Evolutionary conservation across 2,797 vertebrate genomes (phyloP), one percentile per base, ranked within the genome.

Genomic region (Garrulus glandarius): DNA sequence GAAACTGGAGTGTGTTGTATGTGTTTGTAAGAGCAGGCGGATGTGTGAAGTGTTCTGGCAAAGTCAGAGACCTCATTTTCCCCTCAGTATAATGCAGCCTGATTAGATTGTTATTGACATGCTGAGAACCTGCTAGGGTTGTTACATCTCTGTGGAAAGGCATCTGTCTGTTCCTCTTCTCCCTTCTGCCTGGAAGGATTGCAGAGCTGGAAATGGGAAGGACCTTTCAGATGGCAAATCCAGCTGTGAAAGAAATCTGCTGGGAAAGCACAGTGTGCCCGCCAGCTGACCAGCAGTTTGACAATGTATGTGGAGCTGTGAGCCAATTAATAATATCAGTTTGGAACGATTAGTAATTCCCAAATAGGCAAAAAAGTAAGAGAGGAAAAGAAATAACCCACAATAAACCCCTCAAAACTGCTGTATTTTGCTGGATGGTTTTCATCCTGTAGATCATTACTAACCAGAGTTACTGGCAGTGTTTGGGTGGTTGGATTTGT

Each of bases 91-190:
- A 96, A 92, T 97, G 93, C 87, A 91, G 93, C 95, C 91, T 98
- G 97, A 98, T 97, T 97, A 98, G 97, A 95, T 97, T 96, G 96
- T 97, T 97, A 97, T 96, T 97, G 92, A 91, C 92, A 37, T 50
- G 55, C 92, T 95, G 94, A 97, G 97, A 97, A 96, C 78, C 84
- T 96, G 96, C 63, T 87, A 89, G 72, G 57, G 65, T 84, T 74
- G 46, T 91, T 97, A 86, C 82, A 70, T 94, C 91, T 94, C 87
- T 82, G 83, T 89, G 84, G 82, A 97, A 96, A 97, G 80, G 93
- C 96, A 96, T 95, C 83, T 89, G 75, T n/a, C 82, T 92, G 52
- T 92, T 93, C 91, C 80, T 83, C 60, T 65, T 55, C 57, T 92
- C 80, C 74, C 60, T 80, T 74, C 90, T 96, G 95, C 61, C 16